Conservation (phyloP, 2,797 vertebrate genomes). For the Harpagifer antarcticus region DNA sequence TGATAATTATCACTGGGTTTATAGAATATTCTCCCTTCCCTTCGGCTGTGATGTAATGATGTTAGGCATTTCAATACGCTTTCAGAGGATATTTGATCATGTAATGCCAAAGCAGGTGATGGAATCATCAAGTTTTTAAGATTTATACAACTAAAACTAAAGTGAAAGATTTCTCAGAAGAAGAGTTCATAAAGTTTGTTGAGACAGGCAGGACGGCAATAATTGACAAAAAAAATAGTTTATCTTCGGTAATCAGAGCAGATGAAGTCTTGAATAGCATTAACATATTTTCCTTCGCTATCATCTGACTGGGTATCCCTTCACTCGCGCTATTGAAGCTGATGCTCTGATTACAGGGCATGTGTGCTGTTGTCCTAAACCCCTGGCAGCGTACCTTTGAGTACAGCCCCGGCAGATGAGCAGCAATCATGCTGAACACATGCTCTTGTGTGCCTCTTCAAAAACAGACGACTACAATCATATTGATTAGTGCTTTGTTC, state of each 20-base stretch:
- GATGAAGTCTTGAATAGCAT: slow-evolving; percentile 24
- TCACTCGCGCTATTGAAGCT: slow-evolving; percentile 27
- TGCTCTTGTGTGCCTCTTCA: slow-evolving; percentile 69
- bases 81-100: slow-evolving; percentile 39
- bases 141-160: slow-evolving; percentile 7
- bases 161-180: slow-evolving; percentile 11
- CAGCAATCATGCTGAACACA: slow-evolving; percentile 72
- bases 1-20: slow-evolving; percentile 52
- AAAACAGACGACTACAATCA: slow-evolving; percentile 77
- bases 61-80: slow-evolving; percentile 42
- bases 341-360: slow-evolving; percentile 61
- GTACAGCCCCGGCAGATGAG: slow-evolving; percentile 55
- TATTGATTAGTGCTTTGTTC: slow-evolving; percentile 79
- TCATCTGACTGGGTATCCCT: slow-evolving; percentile 47
- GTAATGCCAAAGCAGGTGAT: slow-evolving; percentile 37
- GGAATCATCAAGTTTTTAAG: slow-evolving; percentile 32
- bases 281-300: slow-evolving; percentile 28
- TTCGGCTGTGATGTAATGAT: slow-evolving; percentile 36
- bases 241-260: slow-evolving; percentile 37
- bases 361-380: slow-evolving; percentile 56
- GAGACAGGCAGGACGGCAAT: slow-evolving; percentile 29
- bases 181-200: slow-evolving; percentile 26
- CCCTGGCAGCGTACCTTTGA: slow-evolving; percentile 61
- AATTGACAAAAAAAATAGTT: slow-evolving; percentile 37
- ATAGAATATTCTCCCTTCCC: slow-evolving; percentile 28